phyloP scores from a whole-genome alignment of 2,888 invertebrate genomes.

The Polydrusus tereticollis region DNA sequence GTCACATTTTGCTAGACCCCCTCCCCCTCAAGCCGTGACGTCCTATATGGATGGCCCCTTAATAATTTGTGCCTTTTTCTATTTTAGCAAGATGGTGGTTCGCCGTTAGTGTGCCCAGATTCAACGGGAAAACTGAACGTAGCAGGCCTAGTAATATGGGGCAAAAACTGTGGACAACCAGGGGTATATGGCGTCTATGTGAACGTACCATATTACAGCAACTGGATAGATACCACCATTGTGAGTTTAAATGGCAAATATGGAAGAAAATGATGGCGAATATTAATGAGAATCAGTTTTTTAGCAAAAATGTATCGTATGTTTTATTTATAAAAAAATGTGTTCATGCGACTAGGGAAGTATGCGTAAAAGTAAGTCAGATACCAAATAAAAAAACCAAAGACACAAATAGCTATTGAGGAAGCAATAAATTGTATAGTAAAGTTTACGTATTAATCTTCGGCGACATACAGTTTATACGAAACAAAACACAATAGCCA shows the following conservation, averaged over 20 bases:
- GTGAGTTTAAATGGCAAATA: constrained; percentile 28
- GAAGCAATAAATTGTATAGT: not conserved
- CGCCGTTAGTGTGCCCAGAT: constrained; percentile 74
- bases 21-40: too few relatives aligned
- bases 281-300: not conserved
- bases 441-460: not conserved
- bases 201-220: constrained; percentile 74
- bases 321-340: not conserved
- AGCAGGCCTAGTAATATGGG: constrained; percentile 81
- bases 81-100: constrained; percentile 81
- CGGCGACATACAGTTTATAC: not conserved
- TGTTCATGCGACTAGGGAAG: not conserved
- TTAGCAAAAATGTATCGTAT: not conserved
- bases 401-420: not conserved
- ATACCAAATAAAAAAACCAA: too few relatives aligned
- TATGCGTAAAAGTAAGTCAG: too few relatives aligned
- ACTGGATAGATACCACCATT: constrained; percentile 52
- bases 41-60: not conserved
- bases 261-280: not conserved
- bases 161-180: constrained; percentile 78
- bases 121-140: constrained; percentile 70
- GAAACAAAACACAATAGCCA: not conserved
- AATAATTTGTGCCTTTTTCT: not conserved
- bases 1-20: too few relatives aligned
- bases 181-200: constrained; percentile 85